Conservation (phyloP, 2,888 invertebrate genomes). For the Allolobophora icterica region DNA sequence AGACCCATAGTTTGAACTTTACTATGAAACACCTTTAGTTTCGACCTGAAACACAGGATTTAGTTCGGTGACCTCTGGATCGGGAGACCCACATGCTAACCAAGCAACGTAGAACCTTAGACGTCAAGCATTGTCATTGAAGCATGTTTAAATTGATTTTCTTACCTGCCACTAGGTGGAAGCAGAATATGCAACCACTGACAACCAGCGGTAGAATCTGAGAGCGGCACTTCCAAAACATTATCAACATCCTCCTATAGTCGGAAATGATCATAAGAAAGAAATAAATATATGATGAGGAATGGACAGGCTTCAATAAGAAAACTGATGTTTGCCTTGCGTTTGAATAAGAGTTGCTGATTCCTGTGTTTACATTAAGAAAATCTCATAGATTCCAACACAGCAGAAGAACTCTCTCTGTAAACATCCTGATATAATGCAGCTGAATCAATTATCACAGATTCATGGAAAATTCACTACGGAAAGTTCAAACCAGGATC, state of each 20-base stretch:
- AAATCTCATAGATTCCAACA: too few relatives aligned
- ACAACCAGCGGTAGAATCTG: not conserved
- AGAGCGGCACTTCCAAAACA: not conserved
- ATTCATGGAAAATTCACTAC: too few relatives aligned
- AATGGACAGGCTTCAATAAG: not conserved
- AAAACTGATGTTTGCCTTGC: not conserved
- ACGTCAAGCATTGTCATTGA: not conserved
- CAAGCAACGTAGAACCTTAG: not conserved
- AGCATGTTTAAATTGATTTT: not conserved
- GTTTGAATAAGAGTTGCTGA: too few relatives aligned
- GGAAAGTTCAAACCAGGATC: too few relatives aligned
- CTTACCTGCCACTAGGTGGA: not conserved
- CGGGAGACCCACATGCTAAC: not conserved
- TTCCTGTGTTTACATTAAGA: too few relatives aligned
- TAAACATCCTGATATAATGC: too few relatives aligned
- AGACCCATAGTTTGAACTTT: too few relatives aligned
- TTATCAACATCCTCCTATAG: not conserved
- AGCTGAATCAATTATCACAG: too few relatives aligned
- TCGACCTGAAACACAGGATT: not conserved
- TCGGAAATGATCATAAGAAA: not conserved
- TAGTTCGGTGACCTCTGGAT: not conserved
- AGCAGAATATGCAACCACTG: slow-evolving; percentile 1
- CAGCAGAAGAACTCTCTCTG: too few relatives aligned
- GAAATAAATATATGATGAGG: not conserved
- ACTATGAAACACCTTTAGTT: too few relatives aligned